Evolutionary conservation across 2,888 invertebrate species (phyloP).

Genomic region (Leptarthrus brevirostris): DNA sequence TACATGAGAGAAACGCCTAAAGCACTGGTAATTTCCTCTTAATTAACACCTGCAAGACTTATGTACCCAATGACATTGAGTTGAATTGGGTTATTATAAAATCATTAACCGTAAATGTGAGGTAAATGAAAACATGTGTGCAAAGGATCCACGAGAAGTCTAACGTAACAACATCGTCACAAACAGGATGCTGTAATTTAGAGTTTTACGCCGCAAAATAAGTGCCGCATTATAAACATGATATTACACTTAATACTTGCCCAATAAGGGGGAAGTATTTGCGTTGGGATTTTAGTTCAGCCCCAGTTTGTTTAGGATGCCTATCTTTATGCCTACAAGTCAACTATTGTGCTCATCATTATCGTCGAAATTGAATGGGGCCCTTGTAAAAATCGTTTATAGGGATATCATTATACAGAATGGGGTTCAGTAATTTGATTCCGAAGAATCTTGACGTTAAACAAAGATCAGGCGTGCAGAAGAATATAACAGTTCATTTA

Average conservation of each 20-base stretch:
- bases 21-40: conserved; percentile 34
- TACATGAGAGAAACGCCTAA: conserved; percentile 6
- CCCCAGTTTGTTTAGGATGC: not conserved
- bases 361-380: conserved; percentile 23
- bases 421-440: conserved; percentile 7
- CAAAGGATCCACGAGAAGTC: not conserved
- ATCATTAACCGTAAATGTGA: conserved; percentile 25
- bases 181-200: not conserved
- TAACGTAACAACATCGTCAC: not conserved
- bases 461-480: conserved; percentile 21
- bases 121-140: conserved; percentile 22
- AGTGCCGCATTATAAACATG: conserved; percentile 33
- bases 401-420: conserved; percentile 2
- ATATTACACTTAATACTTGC: not conserved
- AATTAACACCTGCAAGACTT: conserved; percentile 35
- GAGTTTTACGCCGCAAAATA: not conserved
- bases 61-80: conserved; percentile 23
- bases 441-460: not conserved
- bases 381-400: conserved; percentile 34
- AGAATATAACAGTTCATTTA: too few relatives aligned
- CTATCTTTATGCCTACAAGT: not conserved
- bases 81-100: conserved; percentile 35
- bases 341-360: conserved; percentile 11
- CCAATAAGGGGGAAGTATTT: not conserved
- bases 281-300: not conserved